Evolutionary conservation across 2,113 vertebrate species (phyloP), one percentile per base, ranked within the genome.

Genomic region (Erythrocercus mccallii): DNA sequence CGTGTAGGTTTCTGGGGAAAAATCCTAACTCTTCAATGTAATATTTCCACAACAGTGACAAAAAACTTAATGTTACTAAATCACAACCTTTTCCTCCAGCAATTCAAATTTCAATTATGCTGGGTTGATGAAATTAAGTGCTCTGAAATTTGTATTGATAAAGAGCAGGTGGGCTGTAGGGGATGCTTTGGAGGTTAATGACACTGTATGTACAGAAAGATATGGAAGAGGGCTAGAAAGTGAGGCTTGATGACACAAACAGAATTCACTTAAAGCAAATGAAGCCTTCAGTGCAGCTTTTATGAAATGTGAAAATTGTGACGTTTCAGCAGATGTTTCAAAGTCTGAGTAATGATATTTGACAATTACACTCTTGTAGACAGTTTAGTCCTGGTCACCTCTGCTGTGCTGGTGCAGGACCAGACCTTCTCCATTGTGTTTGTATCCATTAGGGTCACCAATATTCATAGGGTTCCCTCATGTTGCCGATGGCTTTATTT

Each of bases 401-500:
- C 40, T 79, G 72, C 69, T 3, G 3, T 10, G 4, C 24, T 53
- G 61, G 15, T 87, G 48, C 37, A 27, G 11, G 40, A 69, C 56
- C 74, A 71, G 71, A 31, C 27, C 40, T 42, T 37, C 54, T 30
- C 91, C 84, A 37, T 72, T 94, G 78, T 88, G 73, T 88, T 92
- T 58, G 4, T 37, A 94, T 97, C 88, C 95, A 94, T 76, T n/a
- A n/a, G n/a, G n/a, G 95, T 97, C 94, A n/a, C n/a, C n/a, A n/a
- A n/a, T n/a, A n/a, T 92, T 64, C 51, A 81, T 33, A 94, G 92
- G 91, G 95, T 95, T 97, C 97, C 88, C 84, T 94, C 54, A 81
- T 95, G 87, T 97, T 94, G 81, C 71, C 96, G 89, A 35, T 96
- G 98, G 97, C 95, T 96, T 98, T 97, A 96, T 91, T 93, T 84